Conservation (phyloP, 2,888 invertebrate species). For the Drosophila melanosoma region DNA sequence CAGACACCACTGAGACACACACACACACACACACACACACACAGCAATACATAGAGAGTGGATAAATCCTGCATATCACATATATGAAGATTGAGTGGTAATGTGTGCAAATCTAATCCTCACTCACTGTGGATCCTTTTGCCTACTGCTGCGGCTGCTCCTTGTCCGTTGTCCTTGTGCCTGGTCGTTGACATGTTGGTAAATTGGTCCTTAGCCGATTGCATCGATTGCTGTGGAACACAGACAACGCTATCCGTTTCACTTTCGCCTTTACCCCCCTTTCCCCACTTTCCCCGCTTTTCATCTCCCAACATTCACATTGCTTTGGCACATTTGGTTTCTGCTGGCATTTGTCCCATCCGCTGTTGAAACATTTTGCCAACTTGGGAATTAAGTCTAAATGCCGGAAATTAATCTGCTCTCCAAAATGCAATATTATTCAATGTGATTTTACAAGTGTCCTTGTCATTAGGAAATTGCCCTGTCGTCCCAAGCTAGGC, state of each 20-base stretch:
- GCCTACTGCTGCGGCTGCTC: constrained; percentile 17
- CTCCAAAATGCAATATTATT: constrained; percentile 67
- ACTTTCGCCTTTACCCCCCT: constrained; percentile 6
- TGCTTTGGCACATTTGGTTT: constrained; percentile 30
- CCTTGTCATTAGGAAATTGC: constrained; percentile 75
- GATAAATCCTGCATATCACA: constrained; percentile 69
- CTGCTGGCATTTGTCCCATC: constrained; percentile 16
- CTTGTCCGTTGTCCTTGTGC: constrained; percentile 44
- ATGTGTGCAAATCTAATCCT: constrained; percentile 78
- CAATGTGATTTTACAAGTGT: constrained; percentile 78
- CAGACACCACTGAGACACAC: constrained; percentile 28
- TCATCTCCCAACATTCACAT: background rate
- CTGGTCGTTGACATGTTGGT: constrained; percentile 74
- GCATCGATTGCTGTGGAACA: constrained; percentile 60
- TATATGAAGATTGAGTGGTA: constrained; percentile 80
- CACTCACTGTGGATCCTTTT: constrained; percentile 29
- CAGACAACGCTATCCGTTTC: constrained; percentile 36
- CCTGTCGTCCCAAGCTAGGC: constrained; percentile 26
- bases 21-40: background rate
- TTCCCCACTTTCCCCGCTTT: background rate
- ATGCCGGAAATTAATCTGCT: constrained; percentile 79
- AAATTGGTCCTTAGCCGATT: constrained; percentile 76
- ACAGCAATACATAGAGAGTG: constrained; percentile 13
- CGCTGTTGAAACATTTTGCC: constrained; percentile 35
- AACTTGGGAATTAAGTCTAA: constrained; percentile 69